Conservation (phyloP, 2,113 vertebrate species). For the Rhabdornis inornatus region DNA sequence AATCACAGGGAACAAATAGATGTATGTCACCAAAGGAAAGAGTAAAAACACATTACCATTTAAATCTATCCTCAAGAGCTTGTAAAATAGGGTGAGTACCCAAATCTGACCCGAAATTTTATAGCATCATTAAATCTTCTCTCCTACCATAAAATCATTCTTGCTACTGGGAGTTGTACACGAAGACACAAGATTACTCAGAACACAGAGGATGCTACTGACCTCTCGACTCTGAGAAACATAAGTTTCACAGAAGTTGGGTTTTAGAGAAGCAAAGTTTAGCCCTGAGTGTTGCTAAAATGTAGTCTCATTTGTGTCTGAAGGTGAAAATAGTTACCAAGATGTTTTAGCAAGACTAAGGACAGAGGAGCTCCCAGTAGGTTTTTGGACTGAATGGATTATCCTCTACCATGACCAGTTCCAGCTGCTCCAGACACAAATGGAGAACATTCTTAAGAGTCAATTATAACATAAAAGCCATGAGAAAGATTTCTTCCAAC, state of each 20-base stretch:
- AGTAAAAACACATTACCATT: neutral
- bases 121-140: neutral
- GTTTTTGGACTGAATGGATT: neutral
- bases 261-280: neutral
- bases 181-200: neutral
- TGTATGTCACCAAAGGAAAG: neutral
- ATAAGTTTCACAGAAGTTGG: accelerated
- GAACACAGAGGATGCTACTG: neutral
- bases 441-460: neutral
- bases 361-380: neutral
- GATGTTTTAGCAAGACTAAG: neutral
- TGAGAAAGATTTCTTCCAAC: neutral
- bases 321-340: neutral
- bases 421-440: neutral
- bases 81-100: neutral
- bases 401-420: neutral
- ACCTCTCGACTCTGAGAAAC: neutral
- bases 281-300: neutral
- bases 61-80: neutral
- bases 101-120: neutral
- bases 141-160: neutral
- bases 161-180: neutral
- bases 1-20: neutral
- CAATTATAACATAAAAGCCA: neutral
- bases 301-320: neutral